Percentiles rank a stretch among this genome's conserved stretches.
phyloP scores from a whole-genome alignment of 2,888 invertebrate species.

The Apotomis capreana region DNA sequence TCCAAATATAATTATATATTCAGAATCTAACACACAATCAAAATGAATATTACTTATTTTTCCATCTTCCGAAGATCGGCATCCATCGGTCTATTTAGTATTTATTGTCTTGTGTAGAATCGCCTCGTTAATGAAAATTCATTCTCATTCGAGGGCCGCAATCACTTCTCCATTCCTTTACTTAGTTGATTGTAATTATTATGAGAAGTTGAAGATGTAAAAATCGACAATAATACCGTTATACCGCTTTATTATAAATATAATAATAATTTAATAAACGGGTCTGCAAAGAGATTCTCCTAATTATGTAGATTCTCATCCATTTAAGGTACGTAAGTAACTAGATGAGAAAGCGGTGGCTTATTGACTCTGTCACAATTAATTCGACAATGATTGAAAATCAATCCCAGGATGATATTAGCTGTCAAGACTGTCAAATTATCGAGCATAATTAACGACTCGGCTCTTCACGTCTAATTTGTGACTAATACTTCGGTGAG shows the following conservation, averaged over 20 bases:
- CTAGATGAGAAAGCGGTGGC: conserved; percentile 70
- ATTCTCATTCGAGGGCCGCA: too few species aligned
- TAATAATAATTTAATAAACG: conserved; percentile 41
- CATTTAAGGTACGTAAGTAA: conserved; percentile 52
- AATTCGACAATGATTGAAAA: conserved; percentile 82
- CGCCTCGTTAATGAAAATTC: too few species aligned
- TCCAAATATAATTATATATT: too few species aligned
- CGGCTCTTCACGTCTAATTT: conserved; percentile 60
- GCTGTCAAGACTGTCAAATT: conserved; percentile 81
- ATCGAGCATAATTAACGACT: conserved; percentile 73
- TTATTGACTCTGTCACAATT: conserved; percentile 82
- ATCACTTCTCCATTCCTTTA: too few species aligned
- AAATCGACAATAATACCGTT: background rate
- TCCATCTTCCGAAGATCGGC: too few species aligned
- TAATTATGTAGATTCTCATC: conserved; percentile 44
- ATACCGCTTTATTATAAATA: conserved; percentile 4
- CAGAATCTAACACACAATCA: too few species aligned
- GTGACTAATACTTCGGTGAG: conserved; percentile 59
- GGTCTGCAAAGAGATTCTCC: conserved; percentile 28
- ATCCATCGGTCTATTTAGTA: too few species aligned
- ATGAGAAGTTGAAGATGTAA: too few species aligned
- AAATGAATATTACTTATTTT: too few species aligned
- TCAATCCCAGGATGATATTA: conserved; percentile 80
- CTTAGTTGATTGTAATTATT: too few species aligned
- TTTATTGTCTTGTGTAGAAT: too few species aligned